Evolutionary conservation across 2,888 invertebrate genomes (phyloP).

Genomic region (Aelia acuminata): DNA sequence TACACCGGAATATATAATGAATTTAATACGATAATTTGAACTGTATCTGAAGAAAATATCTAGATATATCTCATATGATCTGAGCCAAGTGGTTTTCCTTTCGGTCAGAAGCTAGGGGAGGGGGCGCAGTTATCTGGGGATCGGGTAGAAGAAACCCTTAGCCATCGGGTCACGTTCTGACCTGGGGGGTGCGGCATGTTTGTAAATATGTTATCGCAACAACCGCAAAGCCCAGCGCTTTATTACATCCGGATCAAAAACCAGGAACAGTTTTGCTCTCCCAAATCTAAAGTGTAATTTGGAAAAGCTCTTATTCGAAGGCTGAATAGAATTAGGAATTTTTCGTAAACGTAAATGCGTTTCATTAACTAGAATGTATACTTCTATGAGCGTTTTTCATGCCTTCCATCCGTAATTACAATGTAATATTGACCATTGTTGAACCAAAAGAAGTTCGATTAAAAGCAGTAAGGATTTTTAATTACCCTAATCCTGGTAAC

Average conservation of each 20-base stretch:
- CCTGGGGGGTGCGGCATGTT: constrained; percentile 18
- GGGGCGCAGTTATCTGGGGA: not conserved
- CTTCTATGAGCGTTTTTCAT: too few relatives aligned
- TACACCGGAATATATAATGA: not conserved
- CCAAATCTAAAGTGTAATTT: not conserved
- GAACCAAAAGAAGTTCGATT: too few relatives aligned
- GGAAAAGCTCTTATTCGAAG: not conserved
- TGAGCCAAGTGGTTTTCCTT: not conserved
- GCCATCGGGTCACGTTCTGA: constrained; percentile 21
- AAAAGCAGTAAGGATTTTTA: too few relatives aligned
- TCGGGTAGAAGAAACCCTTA: not conserved
- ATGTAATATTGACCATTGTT: too few relatives aligned
- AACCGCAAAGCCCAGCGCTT: constrained; percentile 4
- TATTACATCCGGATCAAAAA: constrained; percentile 1
- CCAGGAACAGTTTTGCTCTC: not conserved
- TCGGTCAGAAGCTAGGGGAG: not conserved
- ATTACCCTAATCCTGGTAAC: too few relatives aligned
- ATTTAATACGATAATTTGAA: not conserved
- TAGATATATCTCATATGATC: not conserved
- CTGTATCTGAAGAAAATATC: not conserved
- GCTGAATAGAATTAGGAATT: not conserved
- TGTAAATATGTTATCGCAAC: constrained; percentile 26
- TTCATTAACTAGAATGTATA: too few relatives aligned
- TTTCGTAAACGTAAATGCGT: too few relatives aligned
- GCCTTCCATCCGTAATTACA: too few relatives aligned